phyloP scores from a whole-genome alignment of 2,797 vertebrate genomes.

The Hylomyscus alleni region DNA sequence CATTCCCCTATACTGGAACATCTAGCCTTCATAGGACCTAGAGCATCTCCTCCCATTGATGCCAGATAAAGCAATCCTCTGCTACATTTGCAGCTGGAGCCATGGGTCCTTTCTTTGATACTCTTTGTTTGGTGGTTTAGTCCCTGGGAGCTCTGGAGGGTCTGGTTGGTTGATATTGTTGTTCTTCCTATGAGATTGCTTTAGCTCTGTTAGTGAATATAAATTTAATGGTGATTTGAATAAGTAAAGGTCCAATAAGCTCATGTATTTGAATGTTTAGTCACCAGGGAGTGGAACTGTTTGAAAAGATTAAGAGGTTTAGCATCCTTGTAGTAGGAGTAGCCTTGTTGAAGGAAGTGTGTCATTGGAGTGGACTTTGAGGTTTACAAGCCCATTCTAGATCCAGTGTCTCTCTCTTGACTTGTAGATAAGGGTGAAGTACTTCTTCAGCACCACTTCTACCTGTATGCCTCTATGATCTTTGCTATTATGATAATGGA shows the following conservation, averaged over 20 bases:
- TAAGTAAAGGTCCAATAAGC: neutral
- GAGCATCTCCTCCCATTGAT: too few species aligned
- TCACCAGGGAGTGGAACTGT: neutral
- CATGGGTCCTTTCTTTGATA: too few species aligned
- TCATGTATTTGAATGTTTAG: neutral
- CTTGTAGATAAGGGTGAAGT: neutral
- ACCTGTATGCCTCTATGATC: neutral
- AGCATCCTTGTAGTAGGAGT: neutral
- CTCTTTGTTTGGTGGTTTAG: too few species aligned
- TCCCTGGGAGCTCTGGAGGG: too few species aligned
- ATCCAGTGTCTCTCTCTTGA: too few species aligned
- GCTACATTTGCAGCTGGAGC: too few species aligned
- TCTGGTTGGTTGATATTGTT: too few species aligned
- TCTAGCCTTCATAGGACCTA: too few species aligned
- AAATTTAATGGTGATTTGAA: neutral
- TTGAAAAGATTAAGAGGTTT: neutral
- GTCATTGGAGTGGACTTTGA: neutral
- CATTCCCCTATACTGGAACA: too few species aligned
- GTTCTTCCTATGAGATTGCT: too few species aligned
- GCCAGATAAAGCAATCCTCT: too few species aligned
- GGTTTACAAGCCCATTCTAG: neutral
- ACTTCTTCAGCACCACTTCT: neutral
- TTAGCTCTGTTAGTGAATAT: neutral
- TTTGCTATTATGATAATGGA: neutral
- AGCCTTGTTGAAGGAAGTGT: neutral